A percentile compares a stretch with the other conserved stretches of the same genome.
Evolutionary conservation across 2,797 vertebrate genomes (phyloP).

Genomic region (Sparidentex hasta): DNA sequence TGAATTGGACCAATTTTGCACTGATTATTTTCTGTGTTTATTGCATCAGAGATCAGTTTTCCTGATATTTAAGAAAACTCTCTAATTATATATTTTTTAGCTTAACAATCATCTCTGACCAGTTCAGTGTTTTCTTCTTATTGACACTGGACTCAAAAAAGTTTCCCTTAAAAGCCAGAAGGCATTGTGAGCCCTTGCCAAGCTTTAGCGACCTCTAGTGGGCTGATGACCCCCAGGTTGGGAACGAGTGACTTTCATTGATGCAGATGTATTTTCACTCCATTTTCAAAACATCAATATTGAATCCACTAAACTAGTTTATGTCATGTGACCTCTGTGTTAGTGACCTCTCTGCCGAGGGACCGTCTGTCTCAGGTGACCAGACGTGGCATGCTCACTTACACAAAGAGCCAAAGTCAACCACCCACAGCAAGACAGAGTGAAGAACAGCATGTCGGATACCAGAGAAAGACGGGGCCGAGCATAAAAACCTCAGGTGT

Average conservation of each 20-base stretch:
- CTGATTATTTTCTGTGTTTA: too few species aligned
- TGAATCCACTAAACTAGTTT: background rate
- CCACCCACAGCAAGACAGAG: conserved; percentile 18
- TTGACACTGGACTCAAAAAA: too few species aligned
- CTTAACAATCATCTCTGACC: too few species aligned
- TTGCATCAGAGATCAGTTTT: too few species aligned
- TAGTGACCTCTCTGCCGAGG: conserved; percentile 80
- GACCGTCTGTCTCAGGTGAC: conserved; percentile 85
- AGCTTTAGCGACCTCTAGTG: too few species aligned
- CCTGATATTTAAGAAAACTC: too few species aligned
- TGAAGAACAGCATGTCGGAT: conserved; percentile 6
- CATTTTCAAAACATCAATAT: background rate
- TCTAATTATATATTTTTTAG: too few species aligned
- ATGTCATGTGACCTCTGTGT: conserved; percentile 16
- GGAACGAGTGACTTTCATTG: background rate
- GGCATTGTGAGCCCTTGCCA: too few species aligned
- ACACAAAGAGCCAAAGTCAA: conserved; percentile 49
- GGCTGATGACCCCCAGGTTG: too few species aligned
- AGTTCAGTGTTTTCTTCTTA: too few species aligned
- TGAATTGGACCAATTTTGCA: too few species aligned
- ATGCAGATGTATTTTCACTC: background rate
- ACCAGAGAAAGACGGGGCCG: conserved; percentile 23
- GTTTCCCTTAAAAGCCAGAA: too few species aligned
- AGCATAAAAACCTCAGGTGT: conserved; percentile 28
- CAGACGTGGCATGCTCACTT: conserved; percentile 80